phyloP scores from a whole-genome alignment of 2,797 vertebrate species.

The Phoxinus dragarum region DNA sequence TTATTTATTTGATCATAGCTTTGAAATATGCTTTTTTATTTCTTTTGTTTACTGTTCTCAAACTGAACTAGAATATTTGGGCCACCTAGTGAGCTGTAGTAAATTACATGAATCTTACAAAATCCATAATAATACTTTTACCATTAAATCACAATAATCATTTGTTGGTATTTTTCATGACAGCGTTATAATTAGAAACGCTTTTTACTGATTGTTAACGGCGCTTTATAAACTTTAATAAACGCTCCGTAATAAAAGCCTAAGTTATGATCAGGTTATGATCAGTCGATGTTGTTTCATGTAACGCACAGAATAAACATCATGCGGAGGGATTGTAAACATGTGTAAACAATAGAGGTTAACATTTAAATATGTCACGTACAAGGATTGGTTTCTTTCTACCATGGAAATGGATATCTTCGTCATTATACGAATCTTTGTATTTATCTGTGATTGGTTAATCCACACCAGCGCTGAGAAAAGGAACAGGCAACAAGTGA shows the following conservation, averaged over 20 bases:
- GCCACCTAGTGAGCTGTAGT: slow-evolving; percentile 1
- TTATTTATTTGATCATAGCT: not conserved
- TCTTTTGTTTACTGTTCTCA: not conserved
- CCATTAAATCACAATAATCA: not conserved
- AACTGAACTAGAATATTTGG: not conserved
- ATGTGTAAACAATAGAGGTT: not conserved
- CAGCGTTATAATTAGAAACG: not conserved
- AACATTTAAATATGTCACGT: not conserved
- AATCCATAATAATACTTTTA: not conserved
- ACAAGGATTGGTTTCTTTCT: not conserved
- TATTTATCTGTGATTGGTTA: not conserved
- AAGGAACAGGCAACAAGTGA: not conserved
- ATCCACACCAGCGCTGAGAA: not conserved
- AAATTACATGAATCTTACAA: not conserved
- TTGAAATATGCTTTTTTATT: not conserved
- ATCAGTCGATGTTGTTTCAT: not conserved
- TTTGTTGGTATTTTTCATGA: not conserved
- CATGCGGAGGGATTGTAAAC: not conserved
- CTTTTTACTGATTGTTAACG: not conserved
- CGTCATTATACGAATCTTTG: not conserved
- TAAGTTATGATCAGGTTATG: not conserved
- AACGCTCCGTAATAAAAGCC: not conserved
- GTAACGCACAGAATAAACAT: not conserved
- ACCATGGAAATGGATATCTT: not conserved
- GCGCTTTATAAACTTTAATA: not conserved